Percentiles rank a stretch among this genome's conserved stretches.
Evolutionary conservation across 2,797 vertebrate species (phyloP).

Genomic region (Phataginus tetradactyla): DNA sequence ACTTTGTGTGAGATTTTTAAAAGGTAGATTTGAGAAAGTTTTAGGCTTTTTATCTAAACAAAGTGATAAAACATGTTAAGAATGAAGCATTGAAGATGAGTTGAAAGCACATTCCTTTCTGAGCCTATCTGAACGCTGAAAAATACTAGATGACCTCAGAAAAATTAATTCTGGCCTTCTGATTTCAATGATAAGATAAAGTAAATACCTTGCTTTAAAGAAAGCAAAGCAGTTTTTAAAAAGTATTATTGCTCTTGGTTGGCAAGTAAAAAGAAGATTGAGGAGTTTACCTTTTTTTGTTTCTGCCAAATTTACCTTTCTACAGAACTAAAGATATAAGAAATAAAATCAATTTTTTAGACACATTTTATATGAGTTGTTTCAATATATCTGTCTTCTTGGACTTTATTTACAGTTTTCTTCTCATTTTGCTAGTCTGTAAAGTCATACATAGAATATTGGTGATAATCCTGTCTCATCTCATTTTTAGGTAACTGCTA

Average conservation of each 20-base stretch:
- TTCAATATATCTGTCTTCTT: slow-evolving; percentile 43
- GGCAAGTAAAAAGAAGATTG: slow-evolving; percentile 32
- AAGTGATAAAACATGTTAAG: slow-evolving; percentile 8
- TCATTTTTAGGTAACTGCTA: slow-evolving; percentile 72
- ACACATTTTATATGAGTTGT: background rate
- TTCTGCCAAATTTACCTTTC: slow-evolving; percentile 7
- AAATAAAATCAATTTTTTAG: slow-evolving; percentile 26
- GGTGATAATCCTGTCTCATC: slow-evolving; percentile 66
- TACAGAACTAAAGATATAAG: slow-evolving; percentile 32
- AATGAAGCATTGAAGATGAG: slow-evolving; percentile 30
- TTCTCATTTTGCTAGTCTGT: slow-evolving; percentile 53
- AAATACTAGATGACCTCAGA: slow-evolving; percentile 32
- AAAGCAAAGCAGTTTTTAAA: slow-evolving; percentile 23
- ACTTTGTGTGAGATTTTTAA: slow-evolving; percentile 46
- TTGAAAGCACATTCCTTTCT: slow-evolving; percentile 40
- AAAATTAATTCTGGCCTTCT: background rate
- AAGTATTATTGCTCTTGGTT: slow-evolving; percentile 36
- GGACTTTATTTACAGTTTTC: slow-evolving; percentile 35
- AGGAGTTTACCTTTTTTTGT: background rate
- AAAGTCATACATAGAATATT: slow-evolving; percentile 57
- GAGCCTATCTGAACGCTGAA: background rate
- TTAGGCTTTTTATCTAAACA: background rate
- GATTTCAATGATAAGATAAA: slow-evolving; percentile 30
- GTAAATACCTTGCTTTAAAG: slow-evolving; percentile 54
- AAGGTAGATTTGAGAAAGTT: slow-evolving; percentile 39